Base-by-base conservation (phyloP, 2,113 vertebrate species). In the Gymnarchus niloticus region DNA sequence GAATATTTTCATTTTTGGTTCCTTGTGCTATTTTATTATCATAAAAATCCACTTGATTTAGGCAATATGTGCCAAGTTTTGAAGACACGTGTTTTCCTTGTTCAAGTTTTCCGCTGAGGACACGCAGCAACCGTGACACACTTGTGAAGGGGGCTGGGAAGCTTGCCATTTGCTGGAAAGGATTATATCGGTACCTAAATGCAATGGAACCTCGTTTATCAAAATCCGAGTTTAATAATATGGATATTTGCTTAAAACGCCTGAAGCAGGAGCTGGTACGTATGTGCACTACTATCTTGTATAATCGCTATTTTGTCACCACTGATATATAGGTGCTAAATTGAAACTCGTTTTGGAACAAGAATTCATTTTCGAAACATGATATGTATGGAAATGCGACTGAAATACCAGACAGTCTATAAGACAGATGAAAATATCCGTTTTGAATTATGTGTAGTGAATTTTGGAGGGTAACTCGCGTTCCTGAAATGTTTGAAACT, bases 261-360 rank as follows among this genome's bases (percentile, higher is more conserved):
- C 91, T 95, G 87, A 95, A 93, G 87, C 93, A 93, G 78, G 94
- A 95, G 65, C 90, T 95, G 94, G 94, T 95, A 91, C 9, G 94
- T 90, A 41, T 73, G 46, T 37, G 19, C 28, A 37, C 8, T 46
- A 28, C 23, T 8, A 54, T 23, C 28, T 41, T 56, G 54, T 33
- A 52, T 49, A 48, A 17, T 14, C 8, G 52, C 33, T 76, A 69
- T 76, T 12, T 25, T 19, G 41, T 33, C 17, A n/a, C 8, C 59
- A 48, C 59, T 7, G 46, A 19, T 21, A 33, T 19, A 25, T 49
- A 48, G 33, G 14, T 61, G 33, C 21, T 44, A 57, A 21, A 83
- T n/a, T 73, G 65, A 73, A 73, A 73, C 14, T 33, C 28, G 19
- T 41, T 73, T 19, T 41, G 8, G 12, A 65, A 65, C 3, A 65